Evolutionary conservation across 2,797 vertebrate genomes (phyloP), one percentile per base, ranked within the genome.

Genomic region (Caiman crocodilus): DNA sequence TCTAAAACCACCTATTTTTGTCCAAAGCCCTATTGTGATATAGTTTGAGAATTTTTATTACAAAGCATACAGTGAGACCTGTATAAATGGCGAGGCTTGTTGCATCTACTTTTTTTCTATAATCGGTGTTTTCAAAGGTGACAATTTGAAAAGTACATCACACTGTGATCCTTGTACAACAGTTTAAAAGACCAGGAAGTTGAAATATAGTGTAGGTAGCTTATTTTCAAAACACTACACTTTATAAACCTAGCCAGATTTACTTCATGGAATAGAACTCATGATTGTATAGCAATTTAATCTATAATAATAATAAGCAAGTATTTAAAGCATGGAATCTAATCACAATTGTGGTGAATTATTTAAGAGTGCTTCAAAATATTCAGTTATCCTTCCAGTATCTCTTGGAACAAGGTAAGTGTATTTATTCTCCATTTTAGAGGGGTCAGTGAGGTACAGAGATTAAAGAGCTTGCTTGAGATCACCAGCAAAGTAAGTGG

Each of bases 211-310:
- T 81, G 13, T 71, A 26, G 61, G 61, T 6, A 87, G 3, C 14
- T 85, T 67, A 21, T 71, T 90, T 94, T 88, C 60, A 77, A 79
- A 67, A 9, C 55, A 4, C 71, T 91, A 26, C 2, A 83, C 17
- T 88, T 30, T 90, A 14, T 14, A 86, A 84, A 85, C 21, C 76
- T 14, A 67, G 73, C 82, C 55, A 0, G 42, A 18, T 76, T 88
- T 94, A 21, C 50, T 56, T 73, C 65, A 12, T 23, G 17, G 11
- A 74, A 17, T 69, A n/a, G 18, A 12, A 14, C 2, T 61, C 50
- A 4, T 82, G 15, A 63, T 60, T 69, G 5, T 56, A 1, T 16
- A 55, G 17, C 74, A 80, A 25, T 60, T 80, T 1, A n/a, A n/a
- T n/a, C n/a, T n/a, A n/a, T n/a, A n/a, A n/a, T n/a, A n/a, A 1